These are phyloP conservation scores for Anthoscopus minutus DNA, from an alignment of 2,113 vertebrate species.

Conservation along the genomic window DNA sequence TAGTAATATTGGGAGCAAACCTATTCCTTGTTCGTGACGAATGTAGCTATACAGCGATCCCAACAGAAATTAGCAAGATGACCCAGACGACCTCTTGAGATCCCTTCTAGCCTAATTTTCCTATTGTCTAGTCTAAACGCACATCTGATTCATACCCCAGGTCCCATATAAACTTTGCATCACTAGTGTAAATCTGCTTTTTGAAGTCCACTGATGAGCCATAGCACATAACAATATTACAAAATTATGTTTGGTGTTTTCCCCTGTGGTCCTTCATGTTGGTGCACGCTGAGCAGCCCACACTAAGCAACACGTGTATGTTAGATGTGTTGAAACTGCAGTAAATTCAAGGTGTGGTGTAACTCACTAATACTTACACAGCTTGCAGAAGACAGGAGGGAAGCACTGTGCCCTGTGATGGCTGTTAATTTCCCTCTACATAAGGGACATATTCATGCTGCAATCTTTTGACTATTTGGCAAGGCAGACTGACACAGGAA, in stretches of 20 bases:
- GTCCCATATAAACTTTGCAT: not conserved
- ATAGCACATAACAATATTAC: not conserved
- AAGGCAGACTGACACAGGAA: not conserved
- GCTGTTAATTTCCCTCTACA: not conserved
- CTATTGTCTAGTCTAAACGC: not conserved
- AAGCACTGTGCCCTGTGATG: not conserved
- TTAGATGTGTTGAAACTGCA: not conserved
- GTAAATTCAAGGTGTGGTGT: not conserved
- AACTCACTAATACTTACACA: not conserved
- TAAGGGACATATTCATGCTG: not conserved
- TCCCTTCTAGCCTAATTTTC: not conserved
- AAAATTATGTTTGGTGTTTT: not conserved
- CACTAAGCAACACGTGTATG: rapidly evolving
- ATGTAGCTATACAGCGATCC: not conserved
- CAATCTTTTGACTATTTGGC: not conserved
- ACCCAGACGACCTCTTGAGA: not conserved
- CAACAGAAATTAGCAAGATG: not conserved
- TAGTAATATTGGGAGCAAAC: not conserved
- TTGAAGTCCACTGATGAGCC: not conserved
- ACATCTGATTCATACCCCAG: not conserved
- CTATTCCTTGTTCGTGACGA: not conserved
- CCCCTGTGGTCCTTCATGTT: slow-evolving; percentile 6
- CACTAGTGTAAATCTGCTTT: not conserved
- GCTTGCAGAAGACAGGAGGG: not conserved
- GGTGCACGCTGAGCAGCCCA: not conserved